phyloP scores from a whole-genome alignment of 2,797 vertebrate genomes.

The Urocyon cinereoargenteus region DNA sequence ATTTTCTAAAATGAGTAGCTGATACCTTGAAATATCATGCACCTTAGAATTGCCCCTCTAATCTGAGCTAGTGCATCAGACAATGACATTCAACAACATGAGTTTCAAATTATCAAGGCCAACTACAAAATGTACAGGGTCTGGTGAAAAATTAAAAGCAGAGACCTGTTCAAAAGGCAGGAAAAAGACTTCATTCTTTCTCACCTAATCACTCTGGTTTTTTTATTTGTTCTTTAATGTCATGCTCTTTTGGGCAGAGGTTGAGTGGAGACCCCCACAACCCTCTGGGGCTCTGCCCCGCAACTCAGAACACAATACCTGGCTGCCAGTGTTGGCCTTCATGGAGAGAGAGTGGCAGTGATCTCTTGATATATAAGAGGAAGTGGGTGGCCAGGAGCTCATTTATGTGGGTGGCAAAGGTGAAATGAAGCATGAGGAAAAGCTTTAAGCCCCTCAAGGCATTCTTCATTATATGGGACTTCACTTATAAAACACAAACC shows the following conservation, averaged over 20 bases:
- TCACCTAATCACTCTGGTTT: neutral
- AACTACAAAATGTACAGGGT: neutral
- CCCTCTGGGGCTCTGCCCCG: too few relatives aligned
- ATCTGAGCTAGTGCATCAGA: neutral
- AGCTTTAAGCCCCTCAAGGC: too few relatives aligned
- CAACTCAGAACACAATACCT: neutral
- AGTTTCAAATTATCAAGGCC: neutral
- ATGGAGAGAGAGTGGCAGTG: neutral
- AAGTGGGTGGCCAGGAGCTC: neutral
- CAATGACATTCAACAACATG: neutral
- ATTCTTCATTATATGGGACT: neutral
- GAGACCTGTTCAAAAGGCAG: neutral
- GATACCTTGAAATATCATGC: neutral
- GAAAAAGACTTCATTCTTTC: neutral
- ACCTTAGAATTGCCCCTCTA: neutral
- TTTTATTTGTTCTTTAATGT: neutral
- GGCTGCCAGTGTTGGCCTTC: neutral
- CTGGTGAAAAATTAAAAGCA: neutral
- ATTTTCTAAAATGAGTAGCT: conserved; percentile 39
- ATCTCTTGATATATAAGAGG: neutral
- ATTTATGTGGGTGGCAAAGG: neutral
- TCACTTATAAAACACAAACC: neutral
- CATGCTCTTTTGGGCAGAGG: too few relatives aligned
- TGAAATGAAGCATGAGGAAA: neutral
- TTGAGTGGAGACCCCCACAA: neutral